Conservation (phyloP, 2,113 vertebrate species). For the Cyanoderma ruficeps region DNA sequence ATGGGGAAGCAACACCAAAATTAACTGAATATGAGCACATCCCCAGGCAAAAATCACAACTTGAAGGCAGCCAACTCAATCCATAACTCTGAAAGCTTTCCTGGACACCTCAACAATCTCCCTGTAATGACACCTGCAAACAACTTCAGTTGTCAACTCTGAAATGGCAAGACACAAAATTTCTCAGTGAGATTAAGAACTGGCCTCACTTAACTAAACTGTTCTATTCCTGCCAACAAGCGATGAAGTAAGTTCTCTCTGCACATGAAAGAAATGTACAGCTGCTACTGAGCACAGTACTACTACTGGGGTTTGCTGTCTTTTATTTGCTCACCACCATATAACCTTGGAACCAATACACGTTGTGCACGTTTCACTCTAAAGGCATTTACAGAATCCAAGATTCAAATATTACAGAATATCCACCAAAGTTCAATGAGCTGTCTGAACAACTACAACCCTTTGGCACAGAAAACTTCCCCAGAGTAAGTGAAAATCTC, state of each 20-base stretch:
- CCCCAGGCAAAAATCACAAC: not conserved
- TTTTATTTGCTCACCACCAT: not conserved
- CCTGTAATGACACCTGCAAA: not conserved
- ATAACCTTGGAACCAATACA: not conserved
- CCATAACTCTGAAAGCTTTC: not conserved
- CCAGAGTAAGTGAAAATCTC: not conserved
- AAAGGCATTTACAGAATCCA: not conserved
- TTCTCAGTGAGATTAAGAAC: not conserved
- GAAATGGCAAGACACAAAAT: not conserved
- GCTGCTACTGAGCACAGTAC: not conserved
- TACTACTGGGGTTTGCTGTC: not conserved
- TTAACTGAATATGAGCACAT: not conserved
- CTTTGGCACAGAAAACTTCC: not conserved
- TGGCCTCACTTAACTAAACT: not conserved
- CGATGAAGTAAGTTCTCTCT: not conserved
- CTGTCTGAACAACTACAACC: not conserved
- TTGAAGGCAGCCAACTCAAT: not conserved
- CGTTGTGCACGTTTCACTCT: accelerated
- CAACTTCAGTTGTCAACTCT: not conserved
- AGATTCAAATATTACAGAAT: not conserved
- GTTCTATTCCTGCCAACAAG: not conserved
- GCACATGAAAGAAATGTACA: not conserved
- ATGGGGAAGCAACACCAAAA: not conserved
- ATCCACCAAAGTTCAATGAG: not conserved
- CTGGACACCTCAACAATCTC: not conserved